Percentiles rank a stretch among this genome's conserved stretches.
phyloP scores from a whole-genome alignment of 2,797 vertebrate species.

The Takifugu ocellatus region DNA sequence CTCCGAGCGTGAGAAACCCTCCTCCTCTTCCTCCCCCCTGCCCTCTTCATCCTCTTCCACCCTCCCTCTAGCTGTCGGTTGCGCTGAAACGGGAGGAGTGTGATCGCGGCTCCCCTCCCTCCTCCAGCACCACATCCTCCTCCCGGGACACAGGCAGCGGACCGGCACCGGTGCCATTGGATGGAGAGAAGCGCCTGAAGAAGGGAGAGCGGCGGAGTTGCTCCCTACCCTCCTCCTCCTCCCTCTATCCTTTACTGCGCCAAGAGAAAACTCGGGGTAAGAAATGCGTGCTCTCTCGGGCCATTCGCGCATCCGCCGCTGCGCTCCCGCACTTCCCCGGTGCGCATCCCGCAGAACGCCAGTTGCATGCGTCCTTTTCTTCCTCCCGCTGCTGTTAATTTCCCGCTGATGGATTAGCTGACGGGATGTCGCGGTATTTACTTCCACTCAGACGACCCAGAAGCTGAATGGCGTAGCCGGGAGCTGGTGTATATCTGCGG shows the following conservation, averaged over 20 bases:
- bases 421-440: conserved; percentile 12
- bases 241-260: conserved; percentile 61
- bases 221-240: conserved; percentile 38
- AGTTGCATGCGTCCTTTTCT: conserved; percentile 16
- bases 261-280: conserved; percentile 77
- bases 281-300: conserved; percentile 44
- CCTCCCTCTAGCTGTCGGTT: conserved; percentile 29
- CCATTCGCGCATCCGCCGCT: conserved; percentile 11
- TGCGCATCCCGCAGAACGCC: background rate
- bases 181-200: conserved; percentile 75
- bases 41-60: conserved; percentile 9
- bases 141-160: conserved; percentile 28
- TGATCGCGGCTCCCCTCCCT: conserved; percentile 23
- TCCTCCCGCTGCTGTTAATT: background rate
- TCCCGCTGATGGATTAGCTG: conserved; percentile 6
- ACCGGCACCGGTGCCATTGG: conserved; percentile 48
- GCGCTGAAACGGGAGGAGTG: conserved; percentile 37
- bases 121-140: background rate
- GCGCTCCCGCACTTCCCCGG: conserved; percentile 11
- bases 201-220: conserved; percentile 73
- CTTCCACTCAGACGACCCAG: conserved; percentile 7
- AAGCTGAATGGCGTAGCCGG: background rate
- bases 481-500: no score
- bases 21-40: background rate
- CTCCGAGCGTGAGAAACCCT: conserved; percentile 16